Conservation (phyloP, 2,113 vertebrate genomes). For the Dissostichus mawsoni region DNA sequence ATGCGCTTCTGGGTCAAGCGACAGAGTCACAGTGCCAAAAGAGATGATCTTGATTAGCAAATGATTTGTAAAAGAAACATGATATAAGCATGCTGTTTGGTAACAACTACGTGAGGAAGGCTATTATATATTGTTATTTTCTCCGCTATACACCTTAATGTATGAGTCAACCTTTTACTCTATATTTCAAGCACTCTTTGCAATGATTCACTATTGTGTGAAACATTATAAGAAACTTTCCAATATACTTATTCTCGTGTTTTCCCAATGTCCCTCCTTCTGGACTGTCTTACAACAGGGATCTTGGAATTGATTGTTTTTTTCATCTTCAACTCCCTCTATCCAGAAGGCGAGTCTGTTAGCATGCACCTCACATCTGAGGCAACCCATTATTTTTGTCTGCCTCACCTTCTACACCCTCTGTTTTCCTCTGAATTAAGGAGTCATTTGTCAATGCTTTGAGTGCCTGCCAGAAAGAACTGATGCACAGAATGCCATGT, state of each 20-base stretch:
- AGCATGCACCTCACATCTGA: slow-evolving; percentile 63
- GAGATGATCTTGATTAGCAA: slow-evolving; percentile 63
- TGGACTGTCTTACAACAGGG: slow-evolving; percentile 33
- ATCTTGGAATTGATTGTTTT: slow-evolving; percentile 48
- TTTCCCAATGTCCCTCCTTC: slow-evolving; percentile 3
- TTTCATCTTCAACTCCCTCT: slow-evolving; percentile 37
- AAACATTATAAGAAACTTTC: slow-evolving; percentile 7
- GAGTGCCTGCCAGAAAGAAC: slow-evolving; percentile 60
- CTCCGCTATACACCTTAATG: background rate
- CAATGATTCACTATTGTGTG: slow-evolving; percentile 11
- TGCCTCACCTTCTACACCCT: slow-evolving; percentile 58
- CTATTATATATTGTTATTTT: background rate
- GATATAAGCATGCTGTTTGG: background rate
- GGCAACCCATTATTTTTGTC: slow-evolving; percentile 69
- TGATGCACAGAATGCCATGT: slow-evolving; percentile 60
- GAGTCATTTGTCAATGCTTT: slow-evolving; percentile 79
- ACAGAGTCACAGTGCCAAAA: slow-evolving; percentile 61
- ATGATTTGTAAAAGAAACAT: slow-evolving; percentile 47
- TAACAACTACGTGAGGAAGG: background rate
- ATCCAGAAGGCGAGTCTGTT: slow-evolving; percentile 58
- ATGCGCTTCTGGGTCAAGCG: slow-evolving; percentile 70
- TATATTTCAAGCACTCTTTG: background rate
- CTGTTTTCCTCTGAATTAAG: slow-evolving; percentile 70
- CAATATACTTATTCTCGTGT: background rate
- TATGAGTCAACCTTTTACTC: background rate